phyloP scores from a whole-genome alignment of 2,113 vertebrate species.

The Lepus americanus region DNA sequence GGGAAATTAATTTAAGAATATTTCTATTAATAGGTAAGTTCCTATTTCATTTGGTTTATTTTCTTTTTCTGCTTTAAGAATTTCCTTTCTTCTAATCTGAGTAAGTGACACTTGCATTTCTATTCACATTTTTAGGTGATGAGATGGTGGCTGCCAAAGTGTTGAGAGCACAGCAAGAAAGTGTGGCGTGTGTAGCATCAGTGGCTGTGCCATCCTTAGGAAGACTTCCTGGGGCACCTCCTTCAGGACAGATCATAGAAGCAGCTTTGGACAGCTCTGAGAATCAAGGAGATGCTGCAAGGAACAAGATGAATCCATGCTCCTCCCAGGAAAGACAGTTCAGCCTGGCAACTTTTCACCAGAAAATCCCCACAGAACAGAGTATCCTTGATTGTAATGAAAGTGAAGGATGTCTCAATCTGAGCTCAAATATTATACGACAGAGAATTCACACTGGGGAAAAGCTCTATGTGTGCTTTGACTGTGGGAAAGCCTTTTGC shows the following conservation, averaged over 20 bases:
- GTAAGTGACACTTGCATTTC: conserved; percentile 34
- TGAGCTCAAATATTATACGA: background rate
- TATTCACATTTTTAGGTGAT: conserved; percentile 68
- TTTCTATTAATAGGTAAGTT: conserved; percentile 10
- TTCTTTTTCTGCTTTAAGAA: background rate
- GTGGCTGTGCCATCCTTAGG: conserved; percentile 13
- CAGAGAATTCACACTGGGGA: conserved; percentile 33
- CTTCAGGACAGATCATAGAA: conserved; percentile 41
- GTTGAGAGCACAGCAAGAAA: conserved; percentile 68
- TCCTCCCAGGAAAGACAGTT: conserved; percentile 61
- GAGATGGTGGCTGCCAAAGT: conserved; percentile 33
- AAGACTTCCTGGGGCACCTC: conserved; percentile 38
- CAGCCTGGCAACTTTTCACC: conserved; percentile 43
- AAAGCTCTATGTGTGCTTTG: conserved; percentile 70
- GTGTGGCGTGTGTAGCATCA: conserved; percentile 61
- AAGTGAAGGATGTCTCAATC: conserved; percentile 17
- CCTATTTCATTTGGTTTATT: conserved; percentile 40
- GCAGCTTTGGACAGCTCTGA: conserved; percentile 47
- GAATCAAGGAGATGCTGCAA: conserved; percentile 26
- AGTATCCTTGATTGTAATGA: conserved; percentile 15
- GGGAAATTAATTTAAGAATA: conserved; percentile 45
- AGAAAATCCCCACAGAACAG: conserved; percentile 39
- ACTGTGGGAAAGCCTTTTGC: conserved; percentile 80
- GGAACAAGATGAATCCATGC: conserved; percentile 24
- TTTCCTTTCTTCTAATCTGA: conserved; percentile 22